Evolutionary conservation across 2,797 vertebrate genomes (phyloP), one percentile per base, ranked within the genome.

Genomic region (Pangasius djambal): DNA sequence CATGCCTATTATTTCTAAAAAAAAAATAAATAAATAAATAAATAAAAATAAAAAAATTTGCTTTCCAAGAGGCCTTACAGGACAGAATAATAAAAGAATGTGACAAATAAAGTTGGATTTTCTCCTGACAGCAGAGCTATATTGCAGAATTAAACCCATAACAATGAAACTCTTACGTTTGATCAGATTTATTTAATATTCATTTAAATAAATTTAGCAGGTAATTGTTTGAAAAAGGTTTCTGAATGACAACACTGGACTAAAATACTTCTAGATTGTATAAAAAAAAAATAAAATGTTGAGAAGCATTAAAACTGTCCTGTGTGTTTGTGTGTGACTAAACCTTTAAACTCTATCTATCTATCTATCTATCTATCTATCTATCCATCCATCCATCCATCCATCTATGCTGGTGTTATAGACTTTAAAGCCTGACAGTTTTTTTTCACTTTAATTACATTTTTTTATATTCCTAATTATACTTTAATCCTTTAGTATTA

Each of bases 161-260:
- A 63, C 34, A 16, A 44, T 28, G 57, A 63, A 63, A 12, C 55
- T 1, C 10, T 52, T 6, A 4, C 13, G 55, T 40, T 59, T 37
- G 78, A 82, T 13, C 18, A 63, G 2, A 63, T 83, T 44, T 65
- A 65, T 65, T 44, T 48, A 83, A 83, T 63, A 59, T 22, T 12
- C 13, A 3, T 37, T 40, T 40, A 40, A 40, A 40, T 40, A 2
- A 77, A 52, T 22, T 63, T 48, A 65, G 81, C 13, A 48, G 18
- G 7, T 44, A 40, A 63, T 83, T 28, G 34, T 44, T 44, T 81
- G n/a, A 34, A 12, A 34, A 22, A 44, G 1, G 37, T 44, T 90
- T 89, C 78, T 83, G 87, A 89, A 91, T 88, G 79, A 90, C 84
- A 81, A 91, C 92, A 92, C 92, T 93, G 93, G 90, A 92, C 85